Base-by-base conservation (phyloP, 2,113 vertebrate species). In the Cebus imitator region DNA sequence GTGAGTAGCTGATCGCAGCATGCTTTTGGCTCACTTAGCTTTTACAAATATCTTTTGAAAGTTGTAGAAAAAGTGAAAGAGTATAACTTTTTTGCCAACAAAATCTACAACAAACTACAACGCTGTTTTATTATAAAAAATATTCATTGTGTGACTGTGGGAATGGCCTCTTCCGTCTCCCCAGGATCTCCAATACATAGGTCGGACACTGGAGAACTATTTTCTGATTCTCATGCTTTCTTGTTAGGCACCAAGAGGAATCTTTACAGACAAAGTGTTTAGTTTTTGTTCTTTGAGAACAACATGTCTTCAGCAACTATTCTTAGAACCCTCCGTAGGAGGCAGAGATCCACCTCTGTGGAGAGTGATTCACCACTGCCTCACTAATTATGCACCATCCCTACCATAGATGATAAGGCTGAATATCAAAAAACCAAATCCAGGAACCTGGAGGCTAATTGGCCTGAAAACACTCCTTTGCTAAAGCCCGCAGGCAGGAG, bases 271-370 rank as follows among this genome's bases (percentile, higher is more conserved):
- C 55, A 96, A 82, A 94, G 3, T 85, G 50, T 94, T 98, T 96
- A 3, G 68, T 70, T 82, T 95, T 5, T 88, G 83, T n/a, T 97
- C 94, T 95, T 92, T 40, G 91, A 92, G 76, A 97, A 96, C 97
- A 95, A 57, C 96, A 87, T 57, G 97, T 96, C 98, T 91, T 90
- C 37, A 70, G 30, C 20, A 94, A 93, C 89, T 98, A 98, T 98
- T 98, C 89, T 98, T 97, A 97, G 98, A 96, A 97, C 27, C 66
- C 93, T 96, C 97, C 90, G 97, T 97, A 76, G 97, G 95, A 98
- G 95, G 94, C 87, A 43, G 37, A 10, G 0, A 87, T 1, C 52
- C 96, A 92, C 84, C 95, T 97, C 92, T 87, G 83, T 32, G 92
- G 55, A 94, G 70, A 93, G 55, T 98, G 98, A 98, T n/a, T 98